These are phyloP conservation scores for Psilopsiagon aurifrons DNA, from an alignment of 2,113 vertebrate genomes.

Conservation along the genomic window DNA sequence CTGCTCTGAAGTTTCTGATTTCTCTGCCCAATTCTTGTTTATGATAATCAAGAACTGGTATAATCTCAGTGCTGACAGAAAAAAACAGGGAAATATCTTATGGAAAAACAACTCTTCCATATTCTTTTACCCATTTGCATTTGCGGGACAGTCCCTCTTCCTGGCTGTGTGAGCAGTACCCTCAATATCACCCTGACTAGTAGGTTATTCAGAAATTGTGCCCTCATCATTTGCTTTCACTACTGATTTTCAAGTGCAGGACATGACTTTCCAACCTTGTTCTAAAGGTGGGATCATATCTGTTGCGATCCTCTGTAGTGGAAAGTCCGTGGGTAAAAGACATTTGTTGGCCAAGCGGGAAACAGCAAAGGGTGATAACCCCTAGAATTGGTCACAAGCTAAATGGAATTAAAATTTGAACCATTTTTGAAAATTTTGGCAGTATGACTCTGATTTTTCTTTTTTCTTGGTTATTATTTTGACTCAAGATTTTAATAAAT, in stretches of 20 bases:
- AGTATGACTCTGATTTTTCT: not conserved
- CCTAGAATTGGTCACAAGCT: not conserved
- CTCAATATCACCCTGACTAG: not conserved
- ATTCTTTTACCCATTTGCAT: not conserved
- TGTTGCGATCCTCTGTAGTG: no score
- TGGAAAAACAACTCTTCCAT: not conserved
- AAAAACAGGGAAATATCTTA: not conserved
- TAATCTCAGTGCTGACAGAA: not conserved
- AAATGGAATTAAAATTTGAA: not conserved
- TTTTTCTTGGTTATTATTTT: not conserved
- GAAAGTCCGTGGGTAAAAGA: not conserved
- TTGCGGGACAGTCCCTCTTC: not conserved
- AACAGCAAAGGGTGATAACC: not conserved
- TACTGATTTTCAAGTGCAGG: not conserved
- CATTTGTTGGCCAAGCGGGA: fast-evolving
- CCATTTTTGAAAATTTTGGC: not conserved
- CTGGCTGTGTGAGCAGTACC: not conserved
- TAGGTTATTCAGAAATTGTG: not conserved
- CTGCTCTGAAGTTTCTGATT: not conserved
- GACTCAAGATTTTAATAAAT: not conserved
- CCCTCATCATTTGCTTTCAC: not conserved
- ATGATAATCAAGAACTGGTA: not conserved
- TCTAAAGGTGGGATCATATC: not conserved
- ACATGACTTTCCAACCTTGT: not conserved
- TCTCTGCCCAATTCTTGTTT: not conserved